phyloP scores from a whole-genome alignment of 2,113 vertebrate species.

The Petaurus breviceps region DNA sequence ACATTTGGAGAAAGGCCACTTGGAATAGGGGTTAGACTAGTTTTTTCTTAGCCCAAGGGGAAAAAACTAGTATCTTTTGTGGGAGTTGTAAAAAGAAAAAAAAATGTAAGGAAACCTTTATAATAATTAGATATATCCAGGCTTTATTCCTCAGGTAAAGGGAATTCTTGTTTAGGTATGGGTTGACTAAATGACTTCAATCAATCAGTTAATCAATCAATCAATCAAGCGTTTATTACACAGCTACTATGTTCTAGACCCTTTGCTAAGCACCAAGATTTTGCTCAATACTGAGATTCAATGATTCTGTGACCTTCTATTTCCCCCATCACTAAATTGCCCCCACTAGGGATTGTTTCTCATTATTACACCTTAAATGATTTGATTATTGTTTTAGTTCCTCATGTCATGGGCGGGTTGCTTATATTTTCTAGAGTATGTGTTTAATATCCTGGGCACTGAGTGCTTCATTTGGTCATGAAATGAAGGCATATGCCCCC shows the following conservation, averaged over 20 bases:
- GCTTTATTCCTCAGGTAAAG: background rate
- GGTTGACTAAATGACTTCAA: background rate
- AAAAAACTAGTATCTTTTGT: background rate
- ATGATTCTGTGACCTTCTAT: background rate
- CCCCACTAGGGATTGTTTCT: slow-evolving; percentile 47
- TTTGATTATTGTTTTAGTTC: slow-evolving; percentile 59
- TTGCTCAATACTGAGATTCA: background rate
- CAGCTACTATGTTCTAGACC: background rate
- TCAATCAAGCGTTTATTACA: background rate
- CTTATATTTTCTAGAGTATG: slow-evolving; percentile 42
- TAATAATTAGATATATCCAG: background rate
- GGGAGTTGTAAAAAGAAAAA: background rate
- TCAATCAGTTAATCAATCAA: background rate
- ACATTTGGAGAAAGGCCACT: background rate
- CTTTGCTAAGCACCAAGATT: background rate
- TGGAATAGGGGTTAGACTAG: background rate
- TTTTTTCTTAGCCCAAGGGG: background rate
- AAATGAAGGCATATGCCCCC: background rate
- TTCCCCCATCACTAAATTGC: background rate
- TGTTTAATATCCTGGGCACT: slow-evolving; percentile 8
- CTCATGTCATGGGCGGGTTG: slow-evolving; percentile 55
- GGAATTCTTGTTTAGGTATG: background rate
- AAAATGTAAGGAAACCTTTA: background rate
- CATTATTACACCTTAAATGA: slow-evolving; percentile 40
- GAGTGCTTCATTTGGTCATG: slow-evolving; percentile 22